These are phyloP conservation scores for Caradrina kadenii DNA, from an alignment of 2,888 invertebrate species.

Conservation along the genomic window DNA sequence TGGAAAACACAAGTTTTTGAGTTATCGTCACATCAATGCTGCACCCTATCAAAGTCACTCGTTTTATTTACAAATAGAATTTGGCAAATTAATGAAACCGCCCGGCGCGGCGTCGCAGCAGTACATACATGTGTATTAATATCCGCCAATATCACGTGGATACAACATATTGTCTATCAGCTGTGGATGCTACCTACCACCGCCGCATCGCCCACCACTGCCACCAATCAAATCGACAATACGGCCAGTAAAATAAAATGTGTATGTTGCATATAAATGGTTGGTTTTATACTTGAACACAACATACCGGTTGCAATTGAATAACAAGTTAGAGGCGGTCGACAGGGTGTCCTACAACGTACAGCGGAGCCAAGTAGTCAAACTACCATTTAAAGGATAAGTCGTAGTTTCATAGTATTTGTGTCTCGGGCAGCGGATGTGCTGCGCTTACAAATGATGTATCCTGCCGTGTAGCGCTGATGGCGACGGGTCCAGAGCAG, in stretches of 20 bases:
- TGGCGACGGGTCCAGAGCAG: background rate
- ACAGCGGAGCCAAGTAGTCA: background rate
- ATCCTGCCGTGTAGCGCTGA: background rate
- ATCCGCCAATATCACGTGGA: background rate
- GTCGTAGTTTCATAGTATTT: conserved; percentile 27
- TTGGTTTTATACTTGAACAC: conserved; percentile 22
- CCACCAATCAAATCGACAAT: conserved; percentile 26
- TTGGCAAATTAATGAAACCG: conserved; percentile 47
- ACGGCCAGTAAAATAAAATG: conserved; percentile 23
- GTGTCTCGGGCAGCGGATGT: background rate
- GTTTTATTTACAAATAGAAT: conserved; percentile 56
- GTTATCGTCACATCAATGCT: conserved; percentile 43
- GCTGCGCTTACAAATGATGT: background rate
- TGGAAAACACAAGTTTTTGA: conserved; percentile 1
- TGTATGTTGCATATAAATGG: conserved; percentile 35
- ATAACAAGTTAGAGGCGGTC: conserved; percentile 21
- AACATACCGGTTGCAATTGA: conserved; percentile 16
- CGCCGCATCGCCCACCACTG: conserved; percentile 19
- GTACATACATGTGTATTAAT: background rate
- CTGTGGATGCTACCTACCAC: background rate
- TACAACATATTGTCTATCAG: conserved; percentile 27
- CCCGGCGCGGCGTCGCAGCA: conserved; percentile 1
- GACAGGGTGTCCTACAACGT: background rate
- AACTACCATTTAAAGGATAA: conserved; percentile 10
- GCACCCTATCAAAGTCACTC: conserved; percentile 53